phyloP scores from a whole-genome alignment of 2,113 vertebrate species.

The Lasiurus borealis region DNA sequence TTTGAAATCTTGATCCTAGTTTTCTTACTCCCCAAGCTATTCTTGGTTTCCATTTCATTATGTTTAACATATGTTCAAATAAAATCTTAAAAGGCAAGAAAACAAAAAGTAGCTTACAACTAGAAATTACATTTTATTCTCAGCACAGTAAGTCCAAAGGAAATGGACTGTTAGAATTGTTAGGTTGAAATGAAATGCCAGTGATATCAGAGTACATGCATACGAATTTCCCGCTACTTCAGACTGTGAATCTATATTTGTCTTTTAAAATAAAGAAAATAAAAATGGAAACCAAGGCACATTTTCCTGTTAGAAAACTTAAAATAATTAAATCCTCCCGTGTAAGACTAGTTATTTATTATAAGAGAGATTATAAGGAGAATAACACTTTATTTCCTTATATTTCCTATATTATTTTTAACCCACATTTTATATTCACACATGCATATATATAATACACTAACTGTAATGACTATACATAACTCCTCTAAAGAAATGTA shows the following conservation, averaged over 20 bases:
- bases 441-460: background rate
- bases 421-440: background rate
- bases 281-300: slow-evolving; percentile 13
- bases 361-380: background rate
- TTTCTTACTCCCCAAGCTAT: background rate
- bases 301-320: slow-evolving; percentile 6
- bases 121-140: slow-evolving; percentile 44
- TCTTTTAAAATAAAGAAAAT: slow-evolving; percentile 36
- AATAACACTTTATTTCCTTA: background rate
- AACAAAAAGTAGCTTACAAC: slow-evolving; percentile 41
- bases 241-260: background rate
- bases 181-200: background rate
- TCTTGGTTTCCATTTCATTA: slow-evolving; percentile 55
- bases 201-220: background rate
- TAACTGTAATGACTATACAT: background rate
- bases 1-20: slow-evolving; percentile 66
- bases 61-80: slow-evolving; percentile 63
- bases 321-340: background rate
- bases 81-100: slow-evolving; percentile 57
- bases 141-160: slow-evolving; percentile 9
- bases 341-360: background rate
- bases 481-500: background rate
- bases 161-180: background rate
- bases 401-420: background rate
- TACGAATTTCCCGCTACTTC: background rate